Evolutionary conservation across 2,113 vertebrate species (phyloP), one percentile per base, ranked within the genome.

Genomic region (Cyphomyrus discorhynchus): DNA sequence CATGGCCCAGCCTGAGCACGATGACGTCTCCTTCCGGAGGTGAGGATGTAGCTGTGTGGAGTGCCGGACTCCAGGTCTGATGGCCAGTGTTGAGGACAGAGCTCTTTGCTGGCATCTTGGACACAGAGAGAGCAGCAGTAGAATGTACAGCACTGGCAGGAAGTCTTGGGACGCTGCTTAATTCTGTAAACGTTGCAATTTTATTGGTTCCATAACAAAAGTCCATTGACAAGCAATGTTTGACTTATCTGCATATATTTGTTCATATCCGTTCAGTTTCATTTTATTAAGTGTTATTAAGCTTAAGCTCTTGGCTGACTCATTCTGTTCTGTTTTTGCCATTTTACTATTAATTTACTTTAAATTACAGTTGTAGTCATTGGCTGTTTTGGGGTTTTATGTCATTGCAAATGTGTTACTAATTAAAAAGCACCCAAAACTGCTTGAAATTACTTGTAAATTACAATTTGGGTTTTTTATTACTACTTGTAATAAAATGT

Each of bases 1-100:
- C 0, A 3, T n/a, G 42, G 97, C 97, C 92, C 96, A 97, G 56
- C 95, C 96, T 3, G 98, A 99, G 90, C 98, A 98, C 0, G 98
- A 99, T 42, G 98, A 99, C 42, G 94, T 97, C 31, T 95, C 97
- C 88, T 92, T 97, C 90, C 96, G 94, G 92, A 97, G 97, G 98
- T 99, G 31, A 62, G 42, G 80, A 83, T 83, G 42, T 45, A n/a
- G 17, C 19, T 42, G 21, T n/a, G 13, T 10, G 45, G 7, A 47
- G 9, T 7, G 35, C 39, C 24, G 42, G 77, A 6, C 35, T 31
- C 74, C 10, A 39, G 5, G 39, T 6, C 13, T 80, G 74, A 42
- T 80, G 27, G 5, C n/a, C 24, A 10, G 9, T 27, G 58, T 66
- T 42, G 9, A 83, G 45, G 80, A 66, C 8, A 8, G 9, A 11